These are phyloP conservation scores for Brachypodius melanocephalos DNA, from an alignment of 2,113 vertebrate species.

Conservation along the genomic window DNA sequence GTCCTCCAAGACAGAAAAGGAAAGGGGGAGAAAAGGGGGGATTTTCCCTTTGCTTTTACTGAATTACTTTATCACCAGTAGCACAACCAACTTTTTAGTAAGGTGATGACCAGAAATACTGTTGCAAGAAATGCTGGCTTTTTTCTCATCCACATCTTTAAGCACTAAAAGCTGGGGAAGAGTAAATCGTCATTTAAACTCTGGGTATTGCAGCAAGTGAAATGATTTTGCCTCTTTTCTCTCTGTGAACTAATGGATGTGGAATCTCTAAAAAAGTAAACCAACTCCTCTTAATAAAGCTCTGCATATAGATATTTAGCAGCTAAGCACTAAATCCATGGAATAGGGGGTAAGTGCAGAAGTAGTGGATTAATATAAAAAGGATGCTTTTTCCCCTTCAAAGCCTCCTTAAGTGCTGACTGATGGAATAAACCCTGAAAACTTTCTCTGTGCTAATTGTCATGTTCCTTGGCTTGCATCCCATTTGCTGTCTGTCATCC, in stretches of 20 bases:
- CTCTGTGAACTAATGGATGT: conserved; percentile 32
- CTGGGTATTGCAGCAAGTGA: neutral
- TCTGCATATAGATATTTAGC: conserved; percentile 52
- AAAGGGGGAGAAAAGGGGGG: neutral
- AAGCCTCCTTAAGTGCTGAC: conserved; percentile 67
- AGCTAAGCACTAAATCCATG: conserved; percentile 62
- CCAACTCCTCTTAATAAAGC: conserved; percentile 52
- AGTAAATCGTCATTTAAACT: neutral
- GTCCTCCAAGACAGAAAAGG: neutral
- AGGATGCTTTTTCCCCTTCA: conserved; percentile 56
- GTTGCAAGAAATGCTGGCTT: neutral
- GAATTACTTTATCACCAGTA: neutral
- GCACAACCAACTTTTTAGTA: neutral
- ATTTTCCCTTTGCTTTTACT: conserved; percentile 4
- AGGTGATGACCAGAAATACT: neutral
- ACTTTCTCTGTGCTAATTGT: conserved; percentile 64
- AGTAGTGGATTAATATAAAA: conserved; percentile 66
- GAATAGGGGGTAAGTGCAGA: conserved; percentile 29
- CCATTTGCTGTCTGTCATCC: conserved; percentile 28
- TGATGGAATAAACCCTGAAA: conserved; percentile 66
- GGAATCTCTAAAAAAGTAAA: conserved; percentile 54
- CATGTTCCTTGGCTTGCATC: conserved; percentile 49
- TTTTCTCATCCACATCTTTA: neutral
- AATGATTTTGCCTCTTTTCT: conserved; percentile 33
- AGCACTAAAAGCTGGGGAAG: neutral